These are phyloP conservation scores for Serrognathus titanus DNA, from an alignment of 2,888 invertebrate species.

Conservation along the genomic window DNA sequence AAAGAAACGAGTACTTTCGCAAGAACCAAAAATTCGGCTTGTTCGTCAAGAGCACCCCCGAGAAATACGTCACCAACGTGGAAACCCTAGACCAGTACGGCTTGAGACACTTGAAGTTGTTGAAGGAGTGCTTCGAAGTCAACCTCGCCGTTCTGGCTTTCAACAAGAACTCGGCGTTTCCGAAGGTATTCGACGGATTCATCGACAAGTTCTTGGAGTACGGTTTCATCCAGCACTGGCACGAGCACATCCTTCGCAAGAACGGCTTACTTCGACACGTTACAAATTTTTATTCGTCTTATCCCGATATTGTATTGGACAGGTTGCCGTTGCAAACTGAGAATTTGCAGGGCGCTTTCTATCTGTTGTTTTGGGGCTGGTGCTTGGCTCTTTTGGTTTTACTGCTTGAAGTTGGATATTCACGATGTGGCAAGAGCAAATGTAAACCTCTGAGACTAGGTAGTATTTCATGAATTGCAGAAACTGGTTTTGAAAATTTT, in stretches of 20 bases:
- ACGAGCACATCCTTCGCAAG: neutral
- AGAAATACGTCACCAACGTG: conserved; percentile 19
- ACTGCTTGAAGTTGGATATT: too few species aligned
- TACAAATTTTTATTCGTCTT: conserved; percentile 16
- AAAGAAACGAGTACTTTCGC: conserved; percentile 4
- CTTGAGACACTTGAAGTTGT: conserved; percentile 17
- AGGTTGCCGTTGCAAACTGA: conserved; percentile 2
- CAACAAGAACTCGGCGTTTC: conserved; percentile 27
- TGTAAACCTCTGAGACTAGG: too few species aligned
- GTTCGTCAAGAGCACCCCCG: conserved; percentile 18
- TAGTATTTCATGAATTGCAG: too few species aligned
- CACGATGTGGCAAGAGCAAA: too few species aligned
- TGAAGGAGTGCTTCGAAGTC: conserved; percentile 22
- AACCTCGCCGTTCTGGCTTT: conserved; percentile 25
- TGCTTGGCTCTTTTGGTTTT: too few species aligned
- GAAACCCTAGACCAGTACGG: conserved; percentile 23
- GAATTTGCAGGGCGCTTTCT: conserved; percentile 24
- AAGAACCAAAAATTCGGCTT: conserved; percentile 17
- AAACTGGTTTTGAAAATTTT: too few species aligned
- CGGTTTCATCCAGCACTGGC: conserved; percentile 12
- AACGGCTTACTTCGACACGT: conserved; percentile 8
- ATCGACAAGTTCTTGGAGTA: conserved; percentile 10
- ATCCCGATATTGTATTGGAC: conserved; percentile 3
- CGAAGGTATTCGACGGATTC: conserved; percentile 8
- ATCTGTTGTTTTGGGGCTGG: conserved; percentile 23